Evolutionary conservation across 2,113 vertebrate species (phyloP), one percentile per base, ranked within the genome.

Genomic region (Ochotona curzoniae): DNA sequence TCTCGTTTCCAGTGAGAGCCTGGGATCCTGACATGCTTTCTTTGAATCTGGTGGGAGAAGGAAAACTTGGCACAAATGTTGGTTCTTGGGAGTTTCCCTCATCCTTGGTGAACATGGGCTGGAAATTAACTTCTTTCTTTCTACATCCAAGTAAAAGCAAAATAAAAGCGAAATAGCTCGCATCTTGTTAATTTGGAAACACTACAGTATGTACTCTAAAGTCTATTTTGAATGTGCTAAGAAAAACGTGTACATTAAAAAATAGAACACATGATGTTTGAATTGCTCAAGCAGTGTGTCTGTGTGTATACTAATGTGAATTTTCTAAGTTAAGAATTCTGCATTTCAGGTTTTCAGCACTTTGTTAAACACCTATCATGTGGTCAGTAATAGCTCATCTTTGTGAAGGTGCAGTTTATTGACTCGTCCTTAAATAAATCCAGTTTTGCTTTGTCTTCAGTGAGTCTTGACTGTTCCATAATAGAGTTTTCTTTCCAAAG

Each of bases 321-420:
- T 32, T 92, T 92, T 94, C 84, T 78, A 87, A 91, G 88, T 87
- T 78, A 91, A 95, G 93, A 87, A 78, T 94, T 93, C 78, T 95
- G 51, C 89, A 74, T 94, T 94, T 91, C 84, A 91, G 78, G 70
- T 81, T 89, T 90, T 95, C n/a, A 91, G 4, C n/a, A 78, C 51
- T 95, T 92, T 82, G 83, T 92, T 91, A 93, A 83, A 75, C 67
- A 90, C 75, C 63, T 82, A 15, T 70, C 63, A 44, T 73, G 35
- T 93, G 83, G 51, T 96, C 67, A 93, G 81, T 89, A 89, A 83
- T 89, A 86, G 57, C 64, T 93, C 93, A 35, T 83, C 76, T 76
- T 93, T 89, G 80, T 92, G 84, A 94, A 94, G 78, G 83, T 75
- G 67, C 64, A 75, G n/a, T 86, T 89, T 69, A 91, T 64, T 79